Conservation (phyloP, 2,888 invertebrate species). For the Sarcophaga carnaria region DNA sequence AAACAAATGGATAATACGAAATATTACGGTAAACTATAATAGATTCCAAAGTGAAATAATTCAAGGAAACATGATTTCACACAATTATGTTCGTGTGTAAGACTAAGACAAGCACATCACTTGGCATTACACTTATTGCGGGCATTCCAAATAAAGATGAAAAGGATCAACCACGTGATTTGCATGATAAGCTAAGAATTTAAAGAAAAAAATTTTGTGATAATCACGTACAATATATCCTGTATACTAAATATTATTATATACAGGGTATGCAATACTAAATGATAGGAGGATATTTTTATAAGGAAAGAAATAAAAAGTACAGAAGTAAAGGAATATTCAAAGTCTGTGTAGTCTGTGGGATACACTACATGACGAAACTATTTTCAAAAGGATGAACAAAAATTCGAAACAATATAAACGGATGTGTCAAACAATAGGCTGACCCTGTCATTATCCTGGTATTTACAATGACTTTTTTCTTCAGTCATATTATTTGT, state of each 20-base stretch:
- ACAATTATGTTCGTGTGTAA: background rate
- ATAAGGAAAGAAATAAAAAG: background rate
- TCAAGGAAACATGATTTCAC: background rate
- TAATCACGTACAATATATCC: slow-evolving; percentile 45
- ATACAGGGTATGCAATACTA: background rate
- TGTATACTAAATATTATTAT: slow-evolving; percentile 30
- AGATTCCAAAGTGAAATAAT: slow-evolving; percentile 29
- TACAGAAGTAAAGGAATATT: background rate
- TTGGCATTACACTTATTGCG: background rate
- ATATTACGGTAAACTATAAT: slow-evolving; percentile 59
- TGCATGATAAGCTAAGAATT: slow-evolving; percentile 60
- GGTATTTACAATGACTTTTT: too few species aligned
- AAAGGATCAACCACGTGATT: slow-evolving; percentile 65
- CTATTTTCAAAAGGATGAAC: slow-evolving; percentile 5
- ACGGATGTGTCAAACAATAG: slow-evolving; percentile 21
- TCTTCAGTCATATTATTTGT: too few species aligned
- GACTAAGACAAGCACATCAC: background rate
- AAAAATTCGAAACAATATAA: too few species aligned
- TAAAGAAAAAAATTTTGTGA: slow-evolving; percentile 26
- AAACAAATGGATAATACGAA: slow-evolving; percentile 47
- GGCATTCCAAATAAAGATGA: slow-evolving; percentile 8
- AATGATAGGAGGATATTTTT: background rate
- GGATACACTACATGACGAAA: slow-evolving; percentile 19
- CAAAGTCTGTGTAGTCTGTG: slow-evolving; percentile 7
- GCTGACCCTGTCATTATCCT: too few species aligned